Percentiles rank a stretch among this genome's conserved stretches.
These are phyloP conservation scores for Tetranychus truncatus DNA, from an alignment of 2,888 invertebrate genomes.

Conservation along the genomic window DNA sequence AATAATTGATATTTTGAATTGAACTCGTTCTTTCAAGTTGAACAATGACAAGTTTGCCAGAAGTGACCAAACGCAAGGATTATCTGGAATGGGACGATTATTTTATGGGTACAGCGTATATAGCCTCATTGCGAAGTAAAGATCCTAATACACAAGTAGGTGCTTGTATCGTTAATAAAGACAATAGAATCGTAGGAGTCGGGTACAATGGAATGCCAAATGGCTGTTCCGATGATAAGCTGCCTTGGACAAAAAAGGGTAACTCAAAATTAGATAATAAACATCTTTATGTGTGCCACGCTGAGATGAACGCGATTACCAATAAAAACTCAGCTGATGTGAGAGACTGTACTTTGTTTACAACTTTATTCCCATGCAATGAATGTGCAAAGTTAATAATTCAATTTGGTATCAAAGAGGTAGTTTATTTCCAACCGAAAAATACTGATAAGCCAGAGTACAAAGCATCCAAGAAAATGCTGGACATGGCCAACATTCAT, in stretches of 20 bases:
- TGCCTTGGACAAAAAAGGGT: slow-evolving; percentile 65
- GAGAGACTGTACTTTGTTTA: slow-evolving; percentile 62
- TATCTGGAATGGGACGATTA: slow-evolving; percentile 78
- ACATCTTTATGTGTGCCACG: slow-evolving; percentile 71
- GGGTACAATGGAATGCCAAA: slow-evolving; percentile 95
- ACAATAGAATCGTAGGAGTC: slow-evolving; percentile 70
- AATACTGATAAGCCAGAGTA: slow-evolving; percentile 48
- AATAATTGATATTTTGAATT: no score
- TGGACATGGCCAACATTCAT: slow-evolving; percentile 32
- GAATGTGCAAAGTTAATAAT: slow-evolving; percentile 94
- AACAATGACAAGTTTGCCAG: no score
- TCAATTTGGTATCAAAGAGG: slow-evolving; percentile 63
- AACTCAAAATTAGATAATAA: slow-evolving; percentile 50
- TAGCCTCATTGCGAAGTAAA: slow-evolving; percentile 81
- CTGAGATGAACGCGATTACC: slow-evolving; percentile 88
- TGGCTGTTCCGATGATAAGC: slow-evolving; percentile 66
- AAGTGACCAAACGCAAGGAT: slow-evolving; percentile 33
- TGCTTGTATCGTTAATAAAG: slow-evolving; percentile 72
- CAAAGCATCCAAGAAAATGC: slow-evolving; percentile 59
- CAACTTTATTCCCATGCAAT: slow-evolving; percentile 83
- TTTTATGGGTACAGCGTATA: slow-evolving; percentile 79
- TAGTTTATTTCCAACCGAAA: slow-evolving; percentile 51
- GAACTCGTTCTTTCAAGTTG: no score
- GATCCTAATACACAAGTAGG: slow-evolving; percentile 77
- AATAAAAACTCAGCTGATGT: slow-evolving; percentile 67